Conservation (phyloP, 2,888 invertebrate genomes). For the Pyrrhia umbra region DNA sequence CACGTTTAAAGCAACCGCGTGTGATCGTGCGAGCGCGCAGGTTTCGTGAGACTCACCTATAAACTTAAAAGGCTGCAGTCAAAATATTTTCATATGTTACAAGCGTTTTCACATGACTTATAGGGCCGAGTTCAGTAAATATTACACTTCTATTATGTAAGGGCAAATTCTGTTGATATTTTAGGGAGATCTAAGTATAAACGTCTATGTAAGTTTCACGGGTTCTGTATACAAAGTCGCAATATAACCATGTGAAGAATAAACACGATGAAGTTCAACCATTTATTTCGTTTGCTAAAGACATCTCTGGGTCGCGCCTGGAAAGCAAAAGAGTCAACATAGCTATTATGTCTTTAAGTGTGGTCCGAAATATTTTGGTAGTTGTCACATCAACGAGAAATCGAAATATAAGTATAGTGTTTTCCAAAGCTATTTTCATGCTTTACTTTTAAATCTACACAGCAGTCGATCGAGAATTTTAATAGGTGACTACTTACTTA, state of each 20-base stretch:
- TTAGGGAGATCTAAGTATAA: constrained; percentile 37
- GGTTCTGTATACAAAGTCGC: constrained; percentile 80
- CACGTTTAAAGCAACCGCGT: constrained; percentile 78
- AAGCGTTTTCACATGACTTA: constrained; percentile 45
- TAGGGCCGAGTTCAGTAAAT: constrained; percentile 65
- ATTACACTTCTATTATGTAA: constrained; percentile 65
- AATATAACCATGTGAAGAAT: constrained; percentile 82
- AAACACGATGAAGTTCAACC: constrained; percentile 76
- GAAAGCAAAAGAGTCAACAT: constrained; percentile 86
- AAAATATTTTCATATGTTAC: constrained; percentile 71
- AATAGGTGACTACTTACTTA: no score
- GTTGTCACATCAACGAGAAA: constrained; percentile 58
- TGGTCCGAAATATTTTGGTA: constrained; percentile 65
- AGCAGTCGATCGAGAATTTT: no score
- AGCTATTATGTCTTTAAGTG: constrained; percentile 79
- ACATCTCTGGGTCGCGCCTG: constrained; percentile 82
- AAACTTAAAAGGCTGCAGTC: constrained; percentile 70
- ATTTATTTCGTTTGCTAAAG: constrained; percentile 86
- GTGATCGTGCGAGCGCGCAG: constrained; percentile 75
- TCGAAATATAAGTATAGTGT: constrained; percentile 52
- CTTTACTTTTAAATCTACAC: neutral
- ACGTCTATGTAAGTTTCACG: constrained; percentile 59
- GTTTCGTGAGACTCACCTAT: constrained; percentile 78
- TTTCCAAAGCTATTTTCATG: constrained; percentile 44
- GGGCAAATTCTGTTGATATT: constrained; percentile 57